phyloP scores from a whole-genome alignment of 2,888 invertebrate genomes.

The Lordiphosa andalusiaca region DNA sequence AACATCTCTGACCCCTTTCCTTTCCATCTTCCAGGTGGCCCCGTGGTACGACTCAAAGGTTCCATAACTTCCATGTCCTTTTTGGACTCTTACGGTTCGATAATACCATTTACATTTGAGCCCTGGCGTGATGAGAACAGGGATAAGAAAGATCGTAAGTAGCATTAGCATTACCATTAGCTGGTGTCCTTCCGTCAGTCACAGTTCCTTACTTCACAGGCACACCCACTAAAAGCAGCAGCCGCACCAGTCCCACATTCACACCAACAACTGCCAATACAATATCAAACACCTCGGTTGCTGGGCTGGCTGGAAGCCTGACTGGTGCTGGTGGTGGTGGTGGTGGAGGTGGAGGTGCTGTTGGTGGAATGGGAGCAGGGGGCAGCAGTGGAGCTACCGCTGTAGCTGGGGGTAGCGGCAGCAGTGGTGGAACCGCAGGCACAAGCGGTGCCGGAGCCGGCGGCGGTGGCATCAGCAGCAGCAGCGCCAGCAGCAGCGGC shows the following conservation, averaged over 20 bases:
- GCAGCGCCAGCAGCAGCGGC: constrained; percentile 71
- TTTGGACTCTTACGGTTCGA: constrained; percentile 95
- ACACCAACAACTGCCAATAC: constrained; percentile 80
- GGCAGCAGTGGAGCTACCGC: not conserved
- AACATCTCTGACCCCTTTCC: not conserved
- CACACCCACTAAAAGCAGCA: constrained; percentile 86
- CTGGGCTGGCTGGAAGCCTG: constrained; percentile 44
- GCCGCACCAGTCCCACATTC: constrained; percentile 89
- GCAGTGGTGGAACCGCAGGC: constrained; percentile 7
- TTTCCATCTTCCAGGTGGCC: constrained; percentile 87
- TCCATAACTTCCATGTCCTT: constrained; percentile 96
- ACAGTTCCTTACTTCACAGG: constrained; percentile 69
- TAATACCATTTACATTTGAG: constrained; percentile 94
- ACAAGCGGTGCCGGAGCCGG: constrained; percentile 12
- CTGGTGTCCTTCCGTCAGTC: no score
- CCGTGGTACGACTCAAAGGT: constrained; percentile 97
- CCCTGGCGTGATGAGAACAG: constrained; percentile 93
- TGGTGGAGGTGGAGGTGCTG: constrained; percentile 15
- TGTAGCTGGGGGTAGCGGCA: not conserved
- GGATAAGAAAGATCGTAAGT: constrained; percentile 80
- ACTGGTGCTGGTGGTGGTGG: constrained; percentile 20
- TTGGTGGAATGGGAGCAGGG: constrained; percentile 7
- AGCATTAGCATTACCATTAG: not conserved
- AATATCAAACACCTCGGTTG: constrained; percentile 74
- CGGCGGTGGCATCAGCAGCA: constrained; percentile 52